Evolutionary conservation across 2,888 invertebrate species (phyloP), one percentile per base, ranked within the genome.

Genomic region (Yponomeuta malinellus): DNA sequence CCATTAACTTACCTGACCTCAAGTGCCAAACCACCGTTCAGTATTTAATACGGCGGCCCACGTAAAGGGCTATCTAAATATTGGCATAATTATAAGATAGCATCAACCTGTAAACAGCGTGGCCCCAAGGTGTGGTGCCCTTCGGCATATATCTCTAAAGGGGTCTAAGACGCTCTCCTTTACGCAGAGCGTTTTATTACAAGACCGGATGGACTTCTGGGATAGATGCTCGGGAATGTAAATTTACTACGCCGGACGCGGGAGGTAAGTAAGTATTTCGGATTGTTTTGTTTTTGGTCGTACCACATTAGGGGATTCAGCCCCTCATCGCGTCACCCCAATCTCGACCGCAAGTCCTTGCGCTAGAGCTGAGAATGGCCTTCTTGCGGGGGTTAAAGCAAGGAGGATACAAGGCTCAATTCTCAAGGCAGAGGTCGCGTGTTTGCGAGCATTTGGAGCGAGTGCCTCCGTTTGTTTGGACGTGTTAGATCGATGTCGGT

Each of bases 141-240:
- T 87, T 85, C 80, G 87, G 87, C 86, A 82, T 85, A 82, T 87
- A 86, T 88, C 85, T 88, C 81, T 78, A 71, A 70, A 70, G 52
- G 71, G 52, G 79, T 82, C 81, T 84, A 88, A 91, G 91, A 89
- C 87, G 87, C 86, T 89, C 84, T 87, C 87, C 85, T 87, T 84
- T 81, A 83, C 85, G 85, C 85, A 88, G 89, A 89, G 89, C 89
- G 90, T 91, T 90, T 91, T 90, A 91, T 90, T 89, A 86, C 89
- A 86, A 83, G 79, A 84, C 90, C 90, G 89, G 89, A 90, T 89
- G 90, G 92, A 90, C 91, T 89, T 85, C 83, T 82, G 87, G 88
- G 89, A 92, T 90, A 87, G 89, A 92, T 90, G 89, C 89, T 85
- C 84, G 89, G 85, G 90, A 87, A 90, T 91, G 91, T 90, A 90